Evolutionary conservation across 2,888 invertebrate genomes (phyloP), one percentile per base, ranked within the genome.

Genomic region (Chymomyza caudatula): DNA sequence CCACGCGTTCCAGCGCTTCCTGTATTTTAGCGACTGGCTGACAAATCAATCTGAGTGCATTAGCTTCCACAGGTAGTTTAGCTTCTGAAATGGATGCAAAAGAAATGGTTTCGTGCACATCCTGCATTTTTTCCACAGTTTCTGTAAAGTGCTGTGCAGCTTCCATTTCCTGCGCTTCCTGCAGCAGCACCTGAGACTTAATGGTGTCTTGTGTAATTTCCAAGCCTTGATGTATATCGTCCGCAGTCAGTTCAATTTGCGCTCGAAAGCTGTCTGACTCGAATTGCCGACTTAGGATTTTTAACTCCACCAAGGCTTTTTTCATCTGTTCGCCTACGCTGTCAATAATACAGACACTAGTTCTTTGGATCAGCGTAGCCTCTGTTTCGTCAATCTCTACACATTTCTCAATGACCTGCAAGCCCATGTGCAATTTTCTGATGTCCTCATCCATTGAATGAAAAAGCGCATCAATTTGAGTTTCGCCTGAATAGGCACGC

Each of bases 341-440:
- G 76, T 94, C 93, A 63, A 94, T 90, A 66, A 94, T 92, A 75
- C 93, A 93, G 13, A 93, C 92, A 86, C 94, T 94, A 0, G 94
- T 94, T 82, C 93, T 92, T 83, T 94, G 94, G 1, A 94, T 93
- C 6, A 94, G 89, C 0, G 94, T 94, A 61, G 92, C 93, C 11
- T 92, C 94, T 43, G 92, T 93, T 74, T 93, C 93, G 87, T 94
- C 93, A 73, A 94, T 92, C 77, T 93, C 93, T 43, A 94, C 92
- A 81, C 94, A 94, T 86, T 94, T 94, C 87, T 94, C 93, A 43
- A 94, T 92, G 1, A 94, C 92, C 17, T 93, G 92, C 4, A 95
- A 86, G 22, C 93, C 93, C 76, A 93, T 92, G 79, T 94, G 94
- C 20, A 95, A 88, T 29, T 92, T 91, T 75, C 93, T 93, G 43